Conservation (phyloP, 2,113 vertebrate species). For the Crotalus horridus region DNA sequence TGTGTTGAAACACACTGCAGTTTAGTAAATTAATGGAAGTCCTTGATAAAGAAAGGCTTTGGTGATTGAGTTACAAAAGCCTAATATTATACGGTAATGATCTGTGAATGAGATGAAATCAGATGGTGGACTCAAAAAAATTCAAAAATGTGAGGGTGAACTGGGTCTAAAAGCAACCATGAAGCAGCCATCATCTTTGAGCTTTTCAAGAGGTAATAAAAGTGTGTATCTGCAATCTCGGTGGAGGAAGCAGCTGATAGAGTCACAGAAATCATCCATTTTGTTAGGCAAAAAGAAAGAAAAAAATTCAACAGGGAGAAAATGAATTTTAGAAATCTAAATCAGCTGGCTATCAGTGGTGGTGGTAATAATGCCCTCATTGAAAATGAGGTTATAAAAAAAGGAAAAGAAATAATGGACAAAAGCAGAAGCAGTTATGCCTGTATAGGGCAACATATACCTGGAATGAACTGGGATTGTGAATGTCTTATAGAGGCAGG, state of each 20-base stretch:
- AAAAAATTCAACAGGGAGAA: not conserved
- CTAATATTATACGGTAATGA: not conserved
- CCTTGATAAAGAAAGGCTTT: not conserved
- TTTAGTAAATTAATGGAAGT: not conserved
- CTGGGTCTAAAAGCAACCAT: not conserved
- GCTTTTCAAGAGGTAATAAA: not conserved
- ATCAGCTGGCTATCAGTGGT: not conserved
- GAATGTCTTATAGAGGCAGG: not conserved
- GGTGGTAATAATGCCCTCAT: not conserved
- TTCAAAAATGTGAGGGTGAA: not conserved
- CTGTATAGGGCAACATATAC: not conserved
- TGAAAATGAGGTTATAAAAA: not conserved
- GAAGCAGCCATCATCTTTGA: not conserved
- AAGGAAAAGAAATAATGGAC: not conserved
- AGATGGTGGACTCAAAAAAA: not conserved
- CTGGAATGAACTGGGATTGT: not conserved
- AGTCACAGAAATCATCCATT: not conserved
- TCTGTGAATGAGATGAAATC: not conserved
- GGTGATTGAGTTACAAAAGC: not conserved
- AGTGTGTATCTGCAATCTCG: not conserved
- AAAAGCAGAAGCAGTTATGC: not conserved
- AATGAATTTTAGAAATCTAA: not conserved
- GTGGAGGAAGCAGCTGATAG: not conserved
- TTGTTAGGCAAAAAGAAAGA: not conserved
- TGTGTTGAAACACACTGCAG: not conserved